Evolutionary conservation across 2,797 vertebrate genomes (phyloP), one percentile per base, ranked within the genome.

Genomic region (Chelon labrosus): DNA sequence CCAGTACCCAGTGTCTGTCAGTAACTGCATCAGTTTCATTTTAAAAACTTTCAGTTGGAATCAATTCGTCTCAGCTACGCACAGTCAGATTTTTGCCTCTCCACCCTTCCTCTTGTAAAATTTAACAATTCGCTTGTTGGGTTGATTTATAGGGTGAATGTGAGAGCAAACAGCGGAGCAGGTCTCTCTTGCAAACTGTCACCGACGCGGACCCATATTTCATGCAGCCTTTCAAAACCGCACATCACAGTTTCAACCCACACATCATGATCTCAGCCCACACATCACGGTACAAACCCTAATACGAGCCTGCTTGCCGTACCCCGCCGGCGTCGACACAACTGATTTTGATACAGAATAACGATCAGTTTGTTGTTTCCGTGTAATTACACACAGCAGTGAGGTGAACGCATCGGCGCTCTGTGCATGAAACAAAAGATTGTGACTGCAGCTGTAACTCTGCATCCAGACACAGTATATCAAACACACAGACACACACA

Each of bases 231-330:
- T 71, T 79, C 10, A 58, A 82, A 85, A 85, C 87, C 79, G 14
- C 85, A 89, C 74, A 75, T 85, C 63, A 58, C 67, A 68, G 71
- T 64, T 73, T 69, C 44, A 82, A 82, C 16, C 84, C 85, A 82
- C 82, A 85, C 66, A 63, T 79, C 77, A 70, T 64, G 79, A 75
- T 85, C 75, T 77, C 68, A 83, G 82, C 80, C 85, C 85, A 89
- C 85, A 88, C 85, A 89, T 85, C 83, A 83, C n/a, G 77, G 41
- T 60, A 22, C 37, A 35, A 46, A 31, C 42, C 22, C 19, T 54
- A 59, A 72, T 38, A 39, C 41, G 10, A 62, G 55, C 16, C 65
- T 38, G 42, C 31, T 31, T 31, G 31, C 31, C 31, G 31, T 31
- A 20, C 14, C 9, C 3, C 1, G 25, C 58, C 46, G 64, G 25